These are phyloP conservation scores for Poeciliopsis gracilis DNA, from an alignment of 2,797 vertebrate genomes.

Conservation along the genomic window DNA sequence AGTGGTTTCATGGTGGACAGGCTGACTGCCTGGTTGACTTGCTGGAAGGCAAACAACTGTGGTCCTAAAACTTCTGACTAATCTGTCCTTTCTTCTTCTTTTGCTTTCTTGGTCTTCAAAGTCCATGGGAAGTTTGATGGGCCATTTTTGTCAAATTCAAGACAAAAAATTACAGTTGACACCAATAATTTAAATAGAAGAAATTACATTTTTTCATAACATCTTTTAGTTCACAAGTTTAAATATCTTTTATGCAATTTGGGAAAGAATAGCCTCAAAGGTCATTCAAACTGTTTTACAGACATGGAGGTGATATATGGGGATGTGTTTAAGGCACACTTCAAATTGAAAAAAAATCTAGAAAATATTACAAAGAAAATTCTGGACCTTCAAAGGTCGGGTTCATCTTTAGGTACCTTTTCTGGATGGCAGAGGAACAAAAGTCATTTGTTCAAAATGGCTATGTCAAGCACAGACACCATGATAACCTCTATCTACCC, in stretches of 20 bases:
- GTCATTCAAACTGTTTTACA: not conserved
- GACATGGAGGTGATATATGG: not conserved
- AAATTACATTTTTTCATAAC: not conserved
- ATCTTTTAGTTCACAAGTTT: not conserved
- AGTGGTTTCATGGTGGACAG: constrained; percentile 67
- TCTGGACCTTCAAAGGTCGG: not conserved
- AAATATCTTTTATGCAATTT: not conserved
- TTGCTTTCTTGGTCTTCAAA: constrained; percentile 37
- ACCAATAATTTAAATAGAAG: not conserved
- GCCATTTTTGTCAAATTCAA: constrained; percentile 24
- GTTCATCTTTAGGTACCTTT: not conserved
- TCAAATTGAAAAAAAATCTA: not conserved
- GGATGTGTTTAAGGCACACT: not conserved
- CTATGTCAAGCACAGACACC: not conserved
- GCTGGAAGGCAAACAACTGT: constrained; percentile 64
- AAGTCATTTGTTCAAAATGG: not conserved
- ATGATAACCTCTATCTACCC: not conserved
- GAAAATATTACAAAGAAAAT: not conserved
- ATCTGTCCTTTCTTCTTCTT: constrained; percentile 65
- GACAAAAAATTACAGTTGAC: not conserved
- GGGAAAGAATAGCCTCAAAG: not conserved
- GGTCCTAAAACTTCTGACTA: constrained; percentile 61
- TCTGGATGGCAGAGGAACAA: not conserved
- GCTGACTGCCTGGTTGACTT: constrained; percentile 70
- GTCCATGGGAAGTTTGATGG: constrained; percentile 38